phyloP scores from a whole-genome alignment of 2,797 vertebrate species.

The Mormyrus hasselquistii region DNA sequence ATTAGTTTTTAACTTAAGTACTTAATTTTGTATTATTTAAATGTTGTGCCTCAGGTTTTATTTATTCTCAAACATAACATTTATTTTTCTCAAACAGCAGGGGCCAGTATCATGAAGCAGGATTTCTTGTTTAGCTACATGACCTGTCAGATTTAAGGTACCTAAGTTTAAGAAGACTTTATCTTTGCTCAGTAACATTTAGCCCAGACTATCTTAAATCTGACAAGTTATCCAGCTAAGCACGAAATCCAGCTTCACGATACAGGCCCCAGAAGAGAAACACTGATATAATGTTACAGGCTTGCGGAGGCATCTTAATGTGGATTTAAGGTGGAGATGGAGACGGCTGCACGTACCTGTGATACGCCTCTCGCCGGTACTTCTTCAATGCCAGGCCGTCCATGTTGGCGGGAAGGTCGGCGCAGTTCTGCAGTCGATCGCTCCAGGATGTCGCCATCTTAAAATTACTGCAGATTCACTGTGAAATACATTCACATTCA shows the following conservation, averaged over 20 bases:
- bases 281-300: not conserved
- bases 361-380: constrained; percentile 88
- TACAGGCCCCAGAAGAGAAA: not conserved
- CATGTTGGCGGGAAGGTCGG: constrained; percentile 89
- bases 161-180: not conserved
- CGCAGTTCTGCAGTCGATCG: constrained; percentile 87
- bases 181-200: not conserved
- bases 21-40: not conserved
- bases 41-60: not conserved
- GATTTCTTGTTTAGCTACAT: not conserved
- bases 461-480: constrained; percentile 34
- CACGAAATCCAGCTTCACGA: not conserved
- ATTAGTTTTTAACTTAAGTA: not conserved
- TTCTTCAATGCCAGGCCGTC: constrained; percentile 89
- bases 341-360: constrained; percentile 64
- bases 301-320: not conserved
- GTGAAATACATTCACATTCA: constrained; percentile 9
- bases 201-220: not conserved
- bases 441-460: constrained; percentile 96
- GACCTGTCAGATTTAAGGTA: not conserved
- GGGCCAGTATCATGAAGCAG: not conserved
- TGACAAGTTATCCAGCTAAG: not conserved
- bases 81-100: not conserved
- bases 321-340: not conserved
- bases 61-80: not conserved